Evolutionary conservation across 2,888 invertebrate species (phyloP).

Genomic region (Cryptocheilus praepositus): DNA sequence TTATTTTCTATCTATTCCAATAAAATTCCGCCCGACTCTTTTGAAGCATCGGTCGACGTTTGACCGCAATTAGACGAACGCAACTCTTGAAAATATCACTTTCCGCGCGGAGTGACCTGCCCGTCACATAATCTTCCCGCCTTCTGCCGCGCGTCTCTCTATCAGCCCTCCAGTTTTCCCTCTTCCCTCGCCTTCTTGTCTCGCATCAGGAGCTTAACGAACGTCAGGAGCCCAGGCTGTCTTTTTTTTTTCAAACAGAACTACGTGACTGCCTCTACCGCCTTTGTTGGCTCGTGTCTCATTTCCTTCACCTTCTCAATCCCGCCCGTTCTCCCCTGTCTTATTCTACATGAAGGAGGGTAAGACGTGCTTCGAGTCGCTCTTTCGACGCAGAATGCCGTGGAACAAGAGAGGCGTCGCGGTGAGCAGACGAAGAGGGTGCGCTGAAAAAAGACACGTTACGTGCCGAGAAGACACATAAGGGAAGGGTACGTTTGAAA

Average conservation of each 20-base stretch:
- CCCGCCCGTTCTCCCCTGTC: not conserved
- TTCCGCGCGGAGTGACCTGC: no score
- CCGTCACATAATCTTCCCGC: no score
- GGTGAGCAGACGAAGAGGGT: not conserved
- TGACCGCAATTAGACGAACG: not conserved
- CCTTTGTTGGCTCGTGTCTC: conserved; percentile 2
- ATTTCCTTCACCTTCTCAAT: conserved; percentile 2
- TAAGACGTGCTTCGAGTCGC: conserved; percentile 15
- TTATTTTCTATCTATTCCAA: no score
- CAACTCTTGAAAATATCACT: not conserved
- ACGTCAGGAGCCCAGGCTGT: conserved; percentile 14
- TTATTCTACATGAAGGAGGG: conserved; percentile 8
- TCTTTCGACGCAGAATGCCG: conserved; percentile 28
- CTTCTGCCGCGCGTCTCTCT: not conserved
- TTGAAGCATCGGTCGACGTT: no score
- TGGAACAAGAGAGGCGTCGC: conserved; percentile 14
- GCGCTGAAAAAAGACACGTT: conserved; percentile 17
- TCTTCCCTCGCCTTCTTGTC: conserved; percentile 4
- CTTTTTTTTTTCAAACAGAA: conserved; percentile 14
- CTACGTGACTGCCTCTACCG: conserved; percentile 17
- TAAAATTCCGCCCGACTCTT: no score
- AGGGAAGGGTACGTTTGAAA: conserved; percentile 30
- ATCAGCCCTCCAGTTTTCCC: not conserved
- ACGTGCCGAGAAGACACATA: conserved; percentile 18
- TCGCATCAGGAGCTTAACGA: conserved; percentile 10